Conservation (phyloP, 2,888 invertebrate species). For the Drosophila rellima region DNA sequence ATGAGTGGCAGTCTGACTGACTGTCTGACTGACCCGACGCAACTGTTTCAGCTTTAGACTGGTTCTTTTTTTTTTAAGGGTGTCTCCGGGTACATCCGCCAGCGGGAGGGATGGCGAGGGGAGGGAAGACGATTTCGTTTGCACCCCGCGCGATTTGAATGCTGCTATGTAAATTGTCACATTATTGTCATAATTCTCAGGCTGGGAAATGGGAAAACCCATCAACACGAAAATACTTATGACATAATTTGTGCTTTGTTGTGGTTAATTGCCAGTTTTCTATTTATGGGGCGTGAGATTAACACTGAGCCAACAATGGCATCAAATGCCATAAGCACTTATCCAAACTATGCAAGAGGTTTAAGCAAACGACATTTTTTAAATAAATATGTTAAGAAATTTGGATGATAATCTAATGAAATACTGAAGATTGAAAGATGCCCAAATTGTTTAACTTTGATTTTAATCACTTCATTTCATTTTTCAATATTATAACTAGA, state of each 20-base stretch:
- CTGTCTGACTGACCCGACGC: slow-evolving; percentile 51
- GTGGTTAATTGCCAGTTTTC: slow-evolving; percentile 70
- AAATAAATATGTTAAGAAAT: not conserved
- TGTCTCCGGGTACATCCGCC: slow-evolving; percentile 25
- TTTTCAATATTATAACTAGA: not conserved
- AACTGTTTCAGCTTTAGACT: slow-evolving; percentile 71
- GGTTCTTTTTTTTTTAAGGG: slow-evolving; percentile 65
- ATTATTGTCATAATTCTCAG: slow-evolving; percentile 74
- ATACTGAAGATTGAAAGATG: no score
- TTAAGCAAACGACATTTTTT: not conserved
- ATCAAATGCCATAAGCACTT: slow-evolving; percentile 27
- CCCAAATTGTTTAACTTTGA: no score
- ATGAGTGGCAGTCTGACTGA: slow-evolving; percentile 66
- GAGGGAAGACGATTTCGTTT: slow-evolving; percentile 12
- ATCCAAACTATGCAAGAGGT: not conserved
- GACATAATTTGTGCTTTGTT: slow-evolving; percentile 76
- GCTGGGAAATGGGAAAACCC: slow-evolving; percentile 52
- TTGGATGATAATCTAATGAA: not conserved
- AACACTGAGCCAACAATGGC: slow-evolving; percentile 21
- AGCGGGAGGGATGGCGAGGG: slow-evolving; percentile 1
- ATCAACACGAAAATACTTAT: slow-evolving; percentile 64
- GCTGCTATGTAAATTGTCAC: slow-evolving; percentile 71
- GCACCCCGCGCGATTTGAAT: slow-evolving; percentile 58
- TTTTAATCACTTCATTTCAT: no score
- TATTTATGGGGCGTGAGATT: slow-evolving; percentile 55